phyloP scores from a whole-genome alignment of 2,888 invertebrate species.

The Notocelia uddmanniana region DNA sequence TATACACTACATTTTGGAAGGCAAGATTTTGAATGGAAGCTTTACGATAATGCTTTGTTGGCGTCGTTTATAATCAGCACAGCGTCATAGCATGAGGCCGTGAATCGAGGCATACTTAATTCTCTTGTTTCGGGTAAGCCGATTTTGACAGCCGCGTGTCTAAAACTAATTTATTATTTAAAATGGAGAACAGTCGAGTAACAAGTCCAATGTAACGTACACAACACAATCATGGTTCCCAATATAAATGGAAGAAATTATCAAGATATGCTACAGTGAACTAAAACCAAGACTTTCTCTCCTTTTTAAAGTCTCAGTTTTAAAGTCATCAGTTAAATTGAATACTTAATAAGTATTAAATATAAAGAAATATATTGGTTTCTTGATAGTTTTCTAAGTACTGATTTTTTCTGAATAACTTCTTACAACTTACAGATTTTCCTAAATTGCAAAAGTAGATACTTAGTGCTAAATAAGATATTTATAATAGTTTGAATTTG shows the following conservation, averaged over 20 bases:
- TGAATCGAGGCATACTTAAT: conserved; percentile 12
- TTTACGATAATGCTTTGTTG: neutral
- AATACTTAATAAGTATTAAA: no score
- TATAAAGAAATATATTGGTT: no score
- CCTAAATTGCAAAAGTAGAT: no score
- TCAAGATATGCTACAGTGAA: neutral
- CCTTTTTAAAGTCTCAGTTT: no score
- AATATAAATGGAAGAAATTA: neutral
- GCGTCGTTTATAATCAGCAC: neutral
- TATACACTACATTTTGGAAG: neutral
- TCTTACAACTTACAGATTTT: no score
- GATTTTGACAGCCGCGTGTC: conserved; percentile 34
- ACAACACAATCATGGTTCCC: no score
- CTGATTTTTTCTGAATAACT: no score
- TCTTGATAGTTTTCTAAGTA: no score
- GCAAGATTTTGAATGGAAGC: neutral
- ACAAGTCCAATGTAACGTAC: conserved; percentile 1
- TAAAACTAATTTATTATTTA: conserved; percentile 32
- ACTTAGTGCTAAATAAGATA: no score
- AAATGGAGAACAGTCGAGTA: conserved; percentile 20
- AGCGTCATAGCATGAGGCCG: neutral
- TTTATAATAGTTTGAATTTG: no score
- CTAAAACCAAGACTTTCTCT: neutral
- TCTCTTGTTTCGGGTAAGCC: conserved; percentile 25
- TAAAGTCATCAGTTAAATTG: no score